Evolutionary conservation across 2,113 vertebrate genomes (phyloP).

Genomic region (Rhea americana): DNA sequence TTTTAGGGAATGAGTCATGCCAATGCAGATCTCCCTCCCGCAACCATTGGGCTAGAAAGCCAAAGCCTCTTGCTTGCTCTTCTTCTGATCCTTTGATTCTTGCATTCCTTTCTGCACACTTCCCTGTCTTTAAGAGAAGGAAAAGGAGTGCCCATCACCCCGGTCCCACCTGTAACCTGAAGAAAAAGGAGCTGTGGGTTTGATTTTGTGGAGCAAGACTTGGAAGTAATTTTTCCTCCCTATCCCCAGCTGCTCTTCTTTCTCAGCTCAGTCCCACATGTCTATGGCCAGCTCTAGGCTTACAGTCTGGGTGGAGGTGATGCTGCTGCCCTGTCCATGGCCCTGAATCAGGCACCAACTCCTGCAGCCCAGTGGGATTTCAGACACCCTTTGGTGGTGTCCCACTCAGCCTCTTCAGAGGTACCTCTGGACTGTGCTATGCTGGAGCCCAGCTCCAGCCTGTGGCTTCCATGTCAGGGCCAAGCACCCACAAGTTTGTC

Average conservation of each 20-base stretch:
- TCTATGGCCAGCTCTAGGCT: not conserved
- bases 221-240: not conserved
- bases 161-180: not conserved
- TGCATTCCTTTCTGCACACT: not conserved
- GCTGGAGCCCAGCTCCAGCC: not conserved
- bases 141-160: not conserved
- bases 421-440: not conserved
- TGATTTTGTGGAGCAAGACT: not conserved
- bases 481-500: not conserved
- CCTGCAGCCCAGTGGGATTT: not conserved
- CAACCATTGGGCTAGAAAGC: not conserved
- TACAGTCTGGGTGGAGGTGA: not conserved
- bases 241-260: not conserved
- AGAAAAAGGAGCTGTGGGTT: not conserved
- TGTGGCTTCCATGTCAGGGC: not conserved
- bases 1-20: slow-evolving; percentile 51
- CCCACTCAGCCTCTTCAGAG: not conserved
- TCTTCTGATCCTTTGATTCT: not conserved
- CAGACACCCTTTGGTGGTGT: not conserved
- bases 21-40: not conserved
- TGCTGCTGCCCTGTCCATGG: not conserved
- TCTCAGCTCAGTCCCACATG: not conserved
- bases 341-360: not conserved
- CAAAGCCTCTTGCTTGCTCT: not conserved
- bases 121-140: not conserved